A percentile compares a stretch with the other conserved stretches of the same genome.
These are phyloP conservation scores for Microctenopoma lineatum DNA, from an alignment of 2,797 vertebrate species.

Conservation along the genomic window DNA sequence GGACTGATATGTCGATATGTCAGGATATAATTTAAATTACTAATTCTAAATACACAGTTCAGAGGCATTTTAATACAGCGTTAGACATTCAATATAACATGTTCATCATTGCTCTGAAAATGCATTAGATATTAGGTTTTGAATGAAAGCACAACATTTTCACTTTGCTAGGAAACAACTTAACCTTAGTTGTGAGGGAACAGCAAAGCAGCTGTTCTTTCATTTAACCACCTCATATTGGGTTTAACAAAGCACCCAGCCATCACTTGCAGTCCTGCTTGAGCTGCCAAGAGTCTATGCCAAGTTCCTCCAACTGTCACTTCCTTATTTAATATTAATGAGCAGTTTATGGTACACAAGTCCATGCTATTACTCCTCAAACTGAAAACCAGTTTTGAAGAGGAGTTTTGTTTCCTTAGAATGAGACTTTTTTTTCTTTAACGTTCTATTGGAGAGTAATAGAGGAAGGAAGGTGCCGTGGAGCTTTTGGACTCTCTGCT, in stretches of 20 bases:
- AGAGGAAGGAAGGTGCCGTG: conserved; percentile 47
- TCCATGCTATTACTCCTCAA: conserved; percentile 36
- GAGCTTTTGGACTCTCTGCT: conserved; percentile 56
- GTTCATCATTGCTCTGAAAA: background rate
- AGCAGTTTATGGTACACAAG: conserved; percentile 66
- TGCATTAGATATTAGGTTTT: conserved; percentile 7
- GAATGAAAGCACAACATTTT: conserved; percentile 7
- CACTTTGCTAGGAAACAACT: conserved; percentile 17
- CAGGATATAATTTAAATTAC: background rate
- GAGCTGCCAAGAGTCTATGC: conserved; percentile 65
- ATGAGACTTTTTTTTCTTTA: conserved; percentile 6
- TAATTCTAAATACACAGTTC: background rate
- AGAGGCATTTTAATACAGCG: background rate
- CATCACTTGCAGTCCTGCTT: conserved; percentile 58
- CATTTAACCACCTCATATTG: conserved; percentile 63
- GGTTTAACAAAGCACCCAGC: conserved; percentile 68
- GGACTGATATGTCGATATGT: conserved; percentile 2
- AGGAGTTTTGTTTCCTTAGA: conserved; percentile 35
- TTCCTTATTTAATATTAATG: conserved; percentile 81
- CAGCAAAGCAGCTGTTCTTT: conserved; percentile 62
- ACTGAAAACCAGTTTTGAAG: conserved; percentile 40
- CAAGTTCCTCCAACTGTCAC: conserved; percentile 80
- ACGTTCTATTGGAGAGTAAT: conserved; percentile 33
- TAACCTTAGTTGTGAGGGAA: conserved; percentile 1
- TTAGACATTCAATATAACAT: background rate